Evolutionary conservation across 2,797 vertebrate genomes (phyloP), one percentile per base, ranked within the genome.

Genomic region (Characodon lateralis): DNA sequence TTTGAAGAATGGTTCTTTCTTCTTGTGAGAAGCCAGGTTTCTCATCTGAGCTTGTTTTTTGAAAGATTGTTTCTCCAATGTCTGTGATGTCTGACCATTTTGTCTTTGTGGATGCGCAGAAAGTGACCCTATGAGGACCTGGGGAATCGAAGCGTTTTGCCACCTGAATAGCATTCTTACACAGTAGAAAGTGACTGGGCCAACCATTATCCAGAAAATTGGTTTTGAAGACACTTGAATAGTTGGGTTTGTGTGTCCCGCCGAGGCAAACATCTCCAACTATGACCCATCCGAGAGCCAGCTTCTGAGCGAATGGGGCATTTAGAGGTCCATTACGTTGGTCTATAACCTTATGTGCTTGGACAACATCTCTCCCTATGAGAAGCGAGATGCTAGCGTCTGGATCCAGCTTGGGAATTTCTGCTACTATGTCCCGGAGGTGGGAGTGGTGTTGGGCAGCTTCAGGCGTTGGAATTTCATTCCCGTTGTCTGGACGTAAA

Each of bases 211-310:
- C 51, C 8, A 72, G 24, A 8, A 58, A 7, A 1, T 58, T 72
- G n/a, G 43, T 72, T 8, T 72, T 72, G 22, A 24, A 72, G 5
- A 20, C 24, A 10, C 35, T 2, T 2, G 39, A 6, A 14, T 6
- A 5, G 2, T 8, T 14, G 8, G 51, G 31, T 4, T 51, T 71
- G 39, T 51, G 58, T 12, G 28, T 35, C 13, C 39, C 20, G 20
- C 63, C 31, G 1, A 66, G 3, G 18, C 6, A 66, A 35, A 66
- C 35, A 24, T 66, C 7, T 20, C 63, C 63, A 1, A 66, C 5
- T 22, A 66, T 39, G 16, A 66, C 63, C 63, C 63, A 66, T 39
- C 73, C 59, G 2, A 74, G 20, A 6, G 63, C 73, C 3, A 74
- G 28, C 26, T 46, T 50, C 20, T 74, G 59, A 6, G 73, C 59